Base-by-base conservation (phyloP, 2,888 invertebrate genomes). In the Andrena trimmerana region DNA sequence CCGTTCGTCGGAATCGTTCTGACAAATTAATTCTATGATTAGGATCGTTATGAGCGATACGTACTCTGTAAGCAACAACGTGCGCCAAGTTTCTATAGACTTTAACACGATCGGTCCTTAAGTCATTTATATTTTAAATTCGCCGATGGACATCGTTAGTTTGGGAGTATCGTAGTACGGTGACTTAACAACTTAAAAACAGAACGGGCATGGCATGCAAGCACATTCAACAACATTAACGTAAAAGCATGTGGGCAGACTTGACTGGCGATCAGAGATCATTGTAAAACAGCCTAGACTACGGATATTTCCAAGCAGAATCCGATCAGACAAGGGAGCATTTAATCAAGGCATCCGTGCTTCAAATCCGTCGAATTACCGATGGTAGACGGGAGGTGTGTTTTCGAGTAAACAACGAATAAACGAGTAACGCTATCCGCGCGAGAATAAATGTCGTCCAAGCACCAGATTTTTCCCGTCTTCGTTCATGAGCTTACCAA, bases 401-500 rank as follows among this genome's bases (percentile, higher is more conserved):
- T 78, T 75, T 70, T 60, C 73, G 29, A 77, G 70, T 80, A 83
- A 85, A 83, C 85, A 87, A 62, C 63, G 62, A 62, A 70, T 16
- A 60, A 59, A 68, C 27, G 71, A 71, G 27, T 16, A 31, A 48
- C 29, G 20, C 62, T 70, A 72, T 50, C 54, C 29, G 50, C 20
- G 65, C 31, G 31, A 59, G 31, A 72, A 65, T 72, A 54, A 59
- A 69, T 31, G 42, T 54, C 72, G 72, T 54, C 60, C 24, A n/a
- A 67, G 62, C 29, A 71, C 27, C 42, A 70, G 82, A 74, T 70
- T 42, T 57, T 33, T 67, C 59, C 16, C 66, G 36, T 57, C 50
- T 50, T 42, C 36, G 24, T 52, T 74, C 29, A 57, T 59, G 36
- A 50, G 73, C 89, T 90, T 86, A 89, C 89, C 81, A 78, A 85